Percentiles rank a stretch among this genome's conserved stretches.
Evolutionary conservation across 1,140 invertebrate species (phyloP).

Genomic region (Drosophila melanogaster): DNA sequence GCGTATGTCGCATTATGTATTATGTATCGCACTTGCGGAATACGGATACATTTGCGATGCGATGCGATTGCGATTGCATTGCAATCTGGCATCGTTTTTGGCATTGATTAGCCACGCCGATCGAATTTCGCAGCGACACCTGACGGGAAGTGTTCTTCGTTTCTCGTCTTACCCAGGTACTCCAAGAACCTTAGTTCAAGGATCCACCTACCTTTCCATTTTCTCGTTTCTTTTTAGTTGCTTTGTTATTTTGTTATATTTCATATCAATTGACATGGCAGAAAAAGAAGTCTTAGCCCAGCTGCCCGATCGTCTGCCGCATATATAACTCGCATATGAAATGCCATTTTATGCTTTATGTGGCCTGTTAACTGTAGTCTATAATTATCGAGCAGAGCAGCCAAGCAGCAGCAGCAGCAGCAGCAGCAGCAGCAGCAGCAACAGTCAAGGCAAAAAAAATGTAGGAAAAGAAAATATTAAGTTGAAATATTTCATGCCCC

Average conservation of each 20-base stretch:
- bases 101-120: constrained; percentile 61
- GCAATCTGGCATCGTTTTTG: constrained; percentile 41
- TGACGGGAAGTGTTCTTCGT: constrained; percentile 61
- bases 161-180: constrained; percentile 9
- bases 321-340: constrained; percentile 49
- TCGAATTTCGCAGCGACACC: constrained; percentile 60
- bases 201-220: not conserved
- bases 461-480: constrained; percentile 51
- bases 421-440: constrained; percentile 9
- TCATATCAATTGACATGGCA: constrained; percentile 52
- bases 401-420: constrained; percentile 28
- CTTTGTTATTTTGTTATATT: constrained; percentile 30
- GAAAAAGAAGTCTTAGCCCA: constrained; percentile 18
- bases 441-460: constrained; percentile 1
- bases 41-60: constrained; percentile 57
- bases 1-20: constrained; percentile 34
- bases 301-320: constrained; percentile 26
- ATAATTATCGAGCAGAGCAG: constrained; percentile 69
- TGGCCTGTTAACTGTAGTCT: constrained; percentile 65
- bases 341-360: constrained; percentile 73
- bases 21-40: constrained; percentile 28
- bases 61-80: constrained; percentile 24
- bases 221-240: not conserved
- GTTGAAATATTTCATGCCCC: constrained; percentile 63
- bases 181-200: not conserved